phyloP scores from a whole-genome alignment of 2,113 vertebrate species.

The Genyomyrus donnyi region DNA sequence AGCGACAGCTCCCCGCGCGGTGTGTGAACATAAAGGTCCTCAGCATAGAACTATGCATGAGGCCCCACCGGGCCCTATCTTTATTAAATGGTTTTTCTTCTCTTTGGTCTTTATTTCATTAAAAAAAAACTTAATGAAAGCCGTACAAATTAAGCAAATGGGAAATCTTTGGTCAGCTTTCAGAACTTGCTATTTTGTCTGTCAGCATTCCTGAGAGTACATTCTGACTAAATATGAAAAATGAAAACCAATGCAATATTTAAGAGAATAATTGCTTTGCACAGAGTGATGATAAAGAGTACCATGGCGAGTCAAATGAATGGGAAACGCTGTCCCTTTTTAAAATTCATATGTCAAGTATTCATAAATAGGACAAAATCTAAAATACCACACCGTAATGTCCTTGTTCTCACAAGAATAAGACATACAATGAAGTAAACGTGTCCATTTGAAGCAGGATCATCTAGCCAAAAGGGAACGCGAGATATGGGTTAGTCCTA shows the following conservation, averaged over 20 bases:
- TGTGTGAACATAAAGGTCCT: background rate
- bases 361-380: background rate
- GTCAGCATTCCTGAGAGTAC: slow-evolving; percentile 27
- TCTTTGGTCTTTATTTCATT: slow-evolving; percentile 4
- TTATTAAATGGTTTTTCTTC: background rate
- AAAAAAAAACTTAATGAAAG: background rate
- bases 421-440: background rate
- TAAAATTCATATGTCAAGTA: background rate
- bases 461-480: slow-evolving; percentile 21
- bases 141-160: background rate
- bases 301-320: slow-evolving; percentile 32
- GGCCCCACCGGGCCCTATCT: background rate
- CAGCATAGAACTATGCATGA: background rate
- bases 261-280: slow-evolving; percentile 56
- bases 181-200: background rate
- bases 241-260: slow-evolving; percentile 58
- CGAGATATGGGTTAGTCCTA: slow-evolving; percentile 34
- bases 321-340: background rate
- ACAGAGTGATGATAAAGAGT: slow-evolving; percentile 60
- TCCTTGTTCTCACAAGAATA: background rate
- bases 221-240: slow-evolving; percentile 36
- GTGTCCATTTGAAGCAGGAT: background rate
- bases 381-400: background rate
- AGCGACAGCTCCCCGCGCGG: background rate
- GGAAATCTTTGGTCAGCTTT: background rate